These are phyloP conservation scores for Petrocephalus sullivani DNA, from an alignment of 2,797 vertebrate species.

Conservation along the genomic window DNA sequence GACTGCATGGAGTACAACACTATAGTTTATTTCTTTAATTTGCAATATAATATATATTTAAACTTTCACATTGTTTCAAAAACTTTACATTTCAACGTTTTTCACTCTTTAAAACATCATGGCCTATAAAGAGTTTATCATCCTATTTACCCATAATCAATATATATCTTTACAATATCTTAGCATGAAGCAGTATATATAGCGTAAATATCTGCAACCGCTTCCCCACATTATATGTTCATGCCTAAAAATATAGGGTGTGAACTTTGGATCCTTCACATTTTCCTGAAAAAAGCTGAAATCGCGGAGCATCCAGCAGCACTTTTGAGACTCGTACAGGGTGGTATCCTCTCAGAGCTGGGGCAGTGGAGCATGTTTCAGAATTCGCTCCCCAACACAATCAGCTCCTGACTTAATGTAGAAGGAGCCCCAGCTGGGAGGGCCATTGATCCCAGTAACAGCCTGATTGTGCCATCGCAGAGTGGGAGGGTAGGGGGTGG, in stretches of 20 bases:
- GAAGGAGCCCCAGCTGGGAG: constrained; percentile 66
- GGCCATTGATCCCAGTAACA: constrained; percentile 65
- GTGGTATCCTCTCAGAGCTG: constrained; percentile 61
- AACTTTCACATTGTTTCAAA: not conserved
- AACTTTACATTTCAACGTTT: not conserved
- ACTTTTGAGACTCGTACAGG: constrained; percentile 30
- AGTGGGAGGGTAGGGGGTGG: constrained; percentile 62
- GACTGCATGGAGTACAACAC: not conserved
- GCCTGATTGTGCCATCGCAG: constrained; percentile 63
- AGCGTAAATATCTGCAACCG: not conserved
- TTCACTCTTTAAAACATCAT: not conserved
- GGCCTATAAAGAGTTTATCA: not conserved
- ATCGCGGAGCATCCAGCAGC: not conserved
- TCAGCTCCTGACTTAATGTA: constrained; percentile 53
- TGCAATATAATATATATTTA: not conserved
- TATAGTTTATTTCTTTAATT: not conserved
- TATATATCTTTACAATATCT: not conserved
- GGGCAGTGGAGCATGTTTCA: constrained; percentile 58
- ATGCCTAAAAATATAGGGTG: not conserved
- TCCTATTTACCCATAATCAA: not conserved
- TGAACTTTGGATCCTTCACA: not conserved
- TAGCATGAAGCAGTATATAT: not conserved
- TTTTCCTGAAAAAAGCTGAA: not conserved
- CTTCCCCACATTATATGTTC: not conserved
- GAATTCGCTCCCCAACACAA: constrained; percentile 41